These are phyloP conservation scores for Lamellibrachia luymesi DNA, from an alignment of 1,140 invertebrate genomes.

Conservation along the genomic window DNA sequence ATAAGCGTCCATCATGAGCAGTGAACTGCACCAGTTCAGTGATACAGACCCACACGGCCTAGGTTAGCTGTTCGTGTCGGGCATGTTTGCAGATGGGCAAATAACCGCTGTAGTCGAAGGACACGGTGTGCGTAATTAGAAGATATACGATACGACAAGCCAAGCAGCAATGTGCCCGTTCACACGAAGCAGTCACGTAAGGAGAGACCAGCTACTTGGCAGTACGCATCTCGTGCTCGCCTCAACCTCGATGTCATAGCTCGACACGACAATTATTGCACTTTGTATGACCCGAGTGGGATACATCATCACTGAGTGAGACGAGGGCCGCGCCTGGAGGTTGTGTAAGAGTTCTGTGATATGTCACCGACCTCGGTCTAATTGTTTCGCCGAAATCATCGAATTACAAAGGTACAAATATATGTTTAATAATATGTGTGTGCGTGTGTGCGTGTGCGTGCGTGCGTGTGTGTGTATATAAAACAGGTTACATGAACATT, in stretches of 20 bases:
- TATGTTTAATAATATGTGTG: no score
- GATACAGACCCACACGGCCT: not conserved
- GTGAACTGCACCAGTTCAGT: not conserved
- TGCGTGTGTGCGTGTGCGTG: no score
- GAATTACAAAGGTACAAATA: no score
- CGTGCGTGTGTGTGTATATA: no score
- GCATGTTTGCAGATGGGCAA: not conserved
- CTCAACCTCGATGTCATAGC: not conserved
- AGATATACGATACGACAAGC: not conserved
- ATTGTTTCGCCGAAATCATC: not conserved
- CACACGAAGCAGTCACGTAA: not conserved
- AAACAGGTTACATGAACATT: no score
- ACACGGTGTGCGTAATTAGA: not conserved
- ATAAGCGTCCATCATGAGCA: not conserved
- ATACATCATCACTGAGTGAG: no score
- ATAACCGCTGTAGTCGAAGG: not conserved
- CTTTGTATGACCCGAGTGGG: no score
- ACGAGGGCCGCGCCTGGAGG: no score
- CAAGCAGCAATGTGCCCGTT: not conserved
- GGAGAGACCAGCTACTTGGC: not conserved
- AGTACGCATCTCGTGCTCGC: not conserved
- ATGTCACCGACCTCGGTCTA: not conserved
- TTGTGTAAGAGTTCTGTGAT: not conserved
- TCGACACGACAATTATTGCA: not conserved
- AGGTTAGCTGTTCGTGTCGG: not conserved